Evolutionary conservation across 1,140 invertebrate species (phyloP), one percentile per base, ranked within the genome.

Genomic region (Lutraria rhynchaena): DNA sequence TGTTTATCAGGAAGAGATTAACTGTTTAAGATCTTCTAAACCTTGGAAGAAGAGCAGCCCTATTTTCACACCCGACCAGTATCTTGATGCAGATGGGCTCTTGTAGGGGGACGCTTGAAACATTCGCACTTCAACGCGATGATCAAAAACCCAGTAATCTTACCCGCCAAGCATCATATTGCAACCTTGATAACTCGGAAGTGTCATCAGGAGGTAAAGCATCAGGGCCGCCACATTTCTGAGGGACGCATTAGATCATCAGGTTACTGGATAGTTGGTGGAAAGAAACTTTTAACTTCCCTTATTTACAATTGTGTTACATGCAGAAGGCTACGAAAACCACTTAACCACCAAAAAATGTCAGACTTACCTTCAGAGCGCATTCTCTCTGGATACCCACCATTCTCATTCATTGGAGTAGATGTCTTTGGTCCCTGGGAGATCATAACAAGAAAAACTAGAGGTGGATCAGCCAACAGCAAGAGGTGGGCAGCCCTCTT

Each of bases 401-500:
- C 24, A 5, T 55, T 55, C 53, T n/a, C 24, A 5, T 55, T 55
- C 53, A 19, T 55, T 5, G 53, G 53, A 27, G 53, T 55, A n/a
- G 53, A 55, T n/a, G n/a, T 19, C 24, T 55, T 55, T 27, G 19
- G 53, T n/a, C 53, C 53, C 24, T 55, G 53, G 19, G 4, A 5
- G 4, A 19, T 55, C 4, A 19, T 55, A 55, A 22, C 53, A 9
- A 5, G 53, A 5, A 13, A 41, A n/a, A 77, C 74, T 22, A 24
- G 74, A 22, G 74, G 41, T n/a, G 51, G 74, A 7, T 41, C 49
- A 24, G 37, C 37, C 37, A 41, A 15, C 11, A 58, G 35, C 29
- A 88, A 87, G 27, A 24, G 85, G 35, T 88, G 82, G 86, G 86
- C 75, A n/a, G 15, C 84, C 3, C 22, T 88, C 4, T 84, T 89